Evolutionary conservation across 2,888 invertebrate species (phyloP).

Genomic region (Agrotis exclamationis): DNA sequence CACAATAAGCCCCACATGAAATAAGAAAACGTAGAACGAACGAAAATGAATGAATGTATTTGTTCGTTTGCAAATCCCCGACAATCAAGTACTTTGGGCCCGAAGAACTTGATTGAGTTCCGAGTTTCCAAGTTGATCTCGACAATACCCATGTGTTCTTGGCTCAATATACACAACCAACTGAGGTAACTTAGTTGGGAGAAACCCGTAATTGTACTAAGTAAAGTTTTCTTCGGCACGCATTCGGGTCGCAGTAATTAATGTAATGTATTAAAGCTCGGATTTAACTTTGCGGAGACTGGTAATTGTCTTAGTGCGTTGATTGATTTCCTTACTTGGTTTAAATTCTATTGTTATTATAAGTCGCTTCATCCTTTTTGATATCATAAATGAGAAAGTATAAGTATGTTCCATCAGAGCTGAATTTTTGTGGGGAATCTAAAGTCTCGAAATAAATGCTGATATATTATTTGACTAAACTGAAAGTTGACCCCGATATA

Average conservation of each 20-base stretch:
- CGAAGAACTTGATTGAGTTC: conserved; percentile 60
- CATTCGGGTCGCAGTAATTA: conserved; percentile 43
- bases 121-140: conserved; percentile 67
- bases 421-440: too few relatives aligned
- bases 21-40: conserved; percentile 40
- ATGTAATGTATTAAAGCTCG: conserved; percentile 13
- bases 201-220: conserved; percentile 59
- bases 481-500: too few relatives aligned
- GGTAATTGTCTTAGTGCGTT: not conserved
- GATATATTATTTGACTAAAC: too few relatives aligned
- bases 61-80: conserved; percentile 61
- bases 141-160: conserved; percentile 69
- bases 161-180: conserved; percentile 61
- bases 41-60: conserved; percentile 55
- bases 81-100: conserved; percentile 59
- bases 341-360: not conserved
- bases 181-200: conserved; percentile 57
- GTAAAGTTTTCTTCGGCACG: conserved; percentile 52
- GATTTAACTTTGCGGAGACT: conserved; percentile 10
- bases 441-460: too few relatives aligned
- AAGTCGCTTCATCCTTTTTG: too few relatives aligned
- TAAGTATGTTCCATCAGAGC: too few relatives aligned
- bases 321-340: not conserved
- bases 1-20: conserved; percentile 23
- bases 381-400: too few relatives aligned